Conservation (phyloP, 2,888 invertebrate species). For the Phortica okadai region DNA sequence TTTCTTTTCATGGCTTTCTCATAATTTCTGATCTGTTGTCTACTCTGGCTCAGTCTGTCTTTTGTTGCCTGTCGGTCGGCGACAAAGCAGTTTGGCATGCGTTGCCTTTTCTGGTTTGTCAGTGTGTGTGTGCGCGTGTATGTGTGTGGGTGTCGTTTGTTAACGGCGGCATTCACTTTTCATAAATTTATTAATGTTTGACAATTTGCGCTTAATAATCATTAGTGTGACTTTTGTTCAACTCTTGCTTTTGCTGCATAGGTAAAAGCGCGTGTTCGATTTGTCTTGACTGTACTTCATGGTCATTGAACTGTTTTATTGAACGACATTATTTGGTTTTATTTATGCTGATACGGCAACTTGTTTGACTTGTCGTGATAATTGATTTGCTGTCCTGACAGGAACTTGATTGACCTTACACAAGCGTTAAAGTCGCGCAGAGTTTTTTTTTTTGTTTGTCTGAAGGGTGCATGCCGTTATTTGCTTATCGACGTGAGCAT, state of each 20-base stretch:
- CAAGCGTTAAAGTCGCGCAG: neutral
- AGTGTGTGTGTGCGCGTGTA: neutral
- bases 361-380: too few species aligned
- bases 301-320: neutral
- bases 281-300: neutral
- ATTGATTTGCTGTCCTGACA: neutral
- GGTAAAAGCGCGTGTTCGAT: conserved; percentile 24
- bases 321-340: neutral
- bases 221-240: conserved; percentile 15
- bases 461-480: conserved; percentile 14
- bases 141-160: neutral
- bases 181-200: conserved; percentile 13
- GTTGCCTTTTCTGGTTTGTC: too few species aligned
- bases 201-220: conserved; percentile 13
- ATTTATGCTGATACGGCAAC: too few species aligned
- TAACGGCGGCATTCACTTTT: neutral
- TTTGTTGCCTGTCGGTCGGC: neutral
- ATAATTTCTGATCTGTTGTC: neutral
- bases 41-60: neutral
- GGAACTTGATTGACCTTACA: neutral
- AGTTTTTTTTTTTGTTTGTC: neutral
- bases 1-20: neutral
- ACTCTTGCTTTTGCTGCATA: conserved; percentile 43
- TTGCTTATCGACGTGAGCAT: conserved; percentile 16
- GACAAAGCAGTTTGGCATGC: neutral